These are phyloP conservation scores for Lysandra coridon DNA, from an alignment of 2,888 invertebrate species.

Conservation along the genomic window DNA sequence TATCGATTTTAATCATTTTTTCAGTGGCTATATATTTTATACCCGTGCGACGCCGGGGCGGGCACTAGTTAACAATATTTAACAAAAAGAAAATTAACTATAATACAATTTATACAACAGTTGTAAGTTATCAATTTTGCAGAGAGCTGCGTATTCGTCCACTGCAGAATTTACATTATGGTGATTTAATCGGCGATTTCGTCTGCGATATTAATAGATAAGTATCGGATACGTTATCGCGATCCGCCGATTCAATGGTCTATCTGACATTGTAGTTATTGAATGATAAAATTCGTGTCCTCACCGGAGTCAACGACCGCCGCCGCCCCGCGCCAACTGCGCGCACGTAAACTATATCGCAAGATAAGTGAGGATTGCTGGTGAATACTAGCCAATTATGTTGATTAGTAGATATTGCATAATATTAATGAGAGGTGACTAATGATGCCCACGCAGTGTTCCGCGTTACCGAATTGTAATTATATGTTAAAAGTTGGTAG, in stretches of 20 bases:
- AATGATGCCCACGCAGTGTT: background rate
- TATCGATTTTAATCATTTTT: too few species aligned
- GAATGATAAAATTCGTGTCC: constrained; percentile 41
- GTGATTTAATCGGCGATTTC: background rate
- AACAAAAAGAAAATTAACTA: too few species aligned
- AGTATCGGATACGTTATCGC: constrained; percentile 9
- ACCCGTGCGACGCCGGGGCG: too few species aligned
- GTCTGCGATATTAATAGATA: constrained; percentile 8
- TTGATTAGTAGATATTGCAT: constrained; percentile 28
- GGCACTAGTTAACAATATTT: too few species aligned
- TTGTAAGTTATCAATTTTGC: background rate
- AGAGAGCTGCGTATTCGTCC: background rate
- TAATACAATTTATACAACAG: too few species aligned
- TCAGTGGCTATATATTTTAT: too few species aligned
- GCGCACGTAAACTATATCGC: constrained; percentile 41
- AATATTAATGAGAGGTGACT: constrained; percentile 14
- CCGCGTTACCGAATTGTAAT: constrained; percentile 4
- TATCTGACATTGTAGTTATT: constrained; percentile 45
- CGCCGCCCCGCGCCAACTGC: constrained; percentile 33
- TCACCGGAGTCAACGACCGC: constrained; percentile 48
- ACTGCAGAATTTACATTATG: background rate
- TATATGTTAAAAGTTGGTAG: too few species aligned
- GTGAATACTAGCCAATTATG: constrained; percentile 18
- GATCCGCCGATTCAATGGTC: constrained; percentile 34
- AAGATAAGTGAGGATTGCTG: constrained; percentile 36